Base-by-base conservation (phyloP, 2,113 vertebrate species). In the Beaufortia kweichowensis region DNA sequence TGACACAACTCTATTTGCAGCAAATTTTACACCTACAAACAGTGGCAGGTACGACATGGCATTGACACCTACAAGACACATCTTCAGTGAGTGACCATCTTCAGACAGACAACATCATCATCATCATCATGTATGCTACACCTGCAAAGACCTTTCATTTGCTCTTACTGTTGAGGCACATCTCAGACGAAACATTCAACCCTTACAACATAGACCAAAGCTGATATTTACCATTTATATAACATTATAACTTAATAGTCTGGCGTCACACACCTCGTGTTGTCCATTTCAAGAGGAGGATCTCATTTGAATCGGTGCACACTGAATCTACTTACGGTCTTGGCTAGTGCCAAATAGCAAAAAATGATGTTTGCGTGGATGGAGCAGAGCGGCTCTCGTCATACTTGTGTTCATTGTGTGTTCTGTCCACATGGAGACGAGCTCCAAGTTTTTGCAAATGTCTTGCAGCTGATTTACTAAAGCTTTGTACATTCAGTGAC, bases 1-100 rank as follows among this genome's bases (percentile, higher is more conserved):
- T 55, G 68, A 68, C 75, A 70, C 67, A 71, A 35, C 10, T 76
- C 72, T 63, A 70, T 80, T 75, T 68, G 63, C 62, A 75, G 67
- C 43, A 66, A 64, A 70, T 26, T 26, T 41, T 46, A 75, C 75
- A 35, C 53, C 46, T 72, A 68, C 75, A 56, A 35, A 68, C 48
- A 68, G 59, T 35, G 70, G 62, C 23, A 62, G 56, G 75, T 62
- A 74, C 68, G 53, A 67, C 55, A 68, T 59, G 67, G 55, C 53
- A 66, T 29, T 39, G 35, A 29, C 64, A 60, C 41, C 29, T 68
- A 77, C 63, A 77, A 68, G 48, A 77, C 75, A 68, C 33, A 46
- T 39, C 64, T 39, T 68, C 55, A 33, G 64, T 15, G 63, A 67
- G 12, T 50, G 50, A 43, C 1, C 29, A 31, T 48, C 31, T 19